Conservation (phyloP, 2,888 invertebrate genomes). For the Pyrochroa serraticornis region DNA sequence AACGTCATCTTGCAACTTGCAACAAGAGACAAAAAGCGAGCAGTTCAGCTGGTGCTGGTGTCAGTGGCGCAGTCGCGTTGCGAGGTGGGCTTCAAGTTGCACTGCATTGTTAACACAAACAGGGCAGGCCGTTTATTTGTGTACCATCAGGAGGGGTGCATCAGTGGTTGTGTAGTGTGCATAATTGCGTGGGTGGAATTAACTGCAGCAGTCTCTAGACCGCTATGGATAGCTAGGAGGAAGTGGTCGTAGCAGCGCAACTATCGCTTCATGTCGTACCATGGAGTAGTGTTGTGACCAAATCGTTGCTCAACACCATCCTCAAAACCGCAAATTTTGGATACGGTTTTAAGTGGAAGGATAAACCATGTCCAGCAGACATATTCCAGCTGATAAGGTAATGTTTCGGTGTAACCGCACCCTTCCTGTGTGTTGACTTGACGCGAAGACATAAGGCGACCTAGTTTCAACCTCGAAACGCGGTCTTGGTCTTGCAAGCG, state of each 20-base stretch:
- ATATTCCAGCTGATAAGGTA: conserved; percentile 86
- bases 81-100: conserved; percentile 35
- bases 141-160: not conserved
- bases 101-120: conserved; percentile 44
- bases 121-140: conserved; percentile 21
- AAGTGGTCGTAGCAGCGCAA: not conserved
- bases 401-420: conserved; percentile 58
- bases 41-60: conserved; percentile 36
- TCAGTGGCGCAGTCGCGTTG: conserved; percentile 43
- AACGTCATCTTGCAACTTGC: conserved; percentile 22
- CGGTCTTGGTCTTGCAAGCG: conserved; percentile 18
- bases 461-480: conserved; percentile 48
- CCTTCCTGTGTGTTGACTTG: conserved; percentile 44
- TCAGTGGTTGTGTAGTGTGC: conserved; percentile 14
- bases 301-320: conserved; percentile 40
- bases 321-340: conserved; percentile 32
- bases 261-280: conserved; percentile 32
- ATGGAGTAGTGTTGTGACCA: conserved; percentile 51
- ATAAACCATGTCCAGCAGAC: conserved; percentile 76
- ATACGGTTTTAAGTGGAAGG: conserved; percentile 40
- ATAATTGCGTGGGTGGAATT: not conserved
- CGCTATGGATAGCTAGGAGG: not conserved
- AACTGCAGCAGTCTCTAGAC: not conserved
- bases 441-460: conserved; percentile 50
- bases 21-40: conserved; percentile 3